A percentile compares a stretch with the other conserved stretches of the same genome.
Conservation (phyloP, 1,140 invertebrate genomes). For the Muscidifurax raptorellus region DNA sequence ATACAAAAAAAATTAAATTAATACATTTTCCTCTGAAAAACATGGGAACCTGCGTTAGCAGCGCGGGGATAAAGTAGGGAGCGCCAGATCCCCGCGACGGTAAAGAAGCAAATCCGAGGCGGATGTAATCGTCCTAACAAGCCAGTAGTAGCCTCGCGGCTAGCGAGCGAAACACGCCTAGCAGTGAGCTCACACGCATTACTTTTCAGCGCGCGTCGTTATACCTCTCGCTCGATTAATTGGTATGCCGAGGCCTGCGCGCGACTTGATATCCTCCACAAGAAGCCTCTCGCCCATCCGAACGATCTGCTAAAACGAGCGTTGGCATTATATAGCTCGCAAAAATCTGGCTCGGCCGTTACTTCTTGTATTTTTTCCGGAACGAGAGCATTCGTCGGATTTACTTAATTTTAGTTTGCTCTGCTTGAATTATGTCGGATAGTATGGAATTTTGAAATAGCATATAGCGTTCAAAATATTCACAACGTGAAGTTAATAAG, state of each 20-base stretch:
- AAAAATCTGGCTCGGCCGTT: neutral
- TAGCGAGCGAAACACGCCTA: neutral
- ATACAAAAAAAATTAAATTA: neutral
- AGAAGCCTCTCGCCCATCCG: neutral
- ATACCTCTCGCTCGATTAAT: constrained; percentile 27
- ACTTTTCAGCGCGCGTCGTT: constrained; percentile 23
- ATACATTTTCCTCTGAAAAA: neutral
- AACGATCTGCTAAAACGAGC: neutral
- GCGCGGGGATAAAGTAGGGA: constrained; percentile 64
- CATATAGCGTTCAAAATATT: too few relatives aligned
- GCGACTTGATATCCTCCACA: neutral
- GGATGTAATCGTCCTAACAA: constrained; percentile 18
- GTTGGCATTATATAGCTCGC: neutral
- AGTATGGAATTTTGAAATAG: too few relatives aligned
- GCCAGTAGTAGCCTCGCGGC: neutral
- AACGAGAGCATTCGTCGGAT: neutral
- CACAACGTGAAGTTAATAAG: too few relatives aligned
- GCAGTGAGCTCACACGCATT: neutral
- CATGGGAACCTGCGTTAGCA: constrained; percentile 56
- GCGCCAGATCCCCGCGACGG: constrained; percentile 53
- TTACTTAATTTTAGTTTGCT: neutral
- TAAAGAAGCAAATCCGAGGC: constrained; percentile 57
- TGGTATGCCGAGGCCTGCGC: constrained; percentile 2
- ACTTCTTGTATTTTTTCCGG: neutral
- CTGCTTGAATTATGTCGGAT: neutral